phyloP scores from a whole-genome alignment of 1,140 invertebrate species.

The Campoletis sonorensis region DNA sequence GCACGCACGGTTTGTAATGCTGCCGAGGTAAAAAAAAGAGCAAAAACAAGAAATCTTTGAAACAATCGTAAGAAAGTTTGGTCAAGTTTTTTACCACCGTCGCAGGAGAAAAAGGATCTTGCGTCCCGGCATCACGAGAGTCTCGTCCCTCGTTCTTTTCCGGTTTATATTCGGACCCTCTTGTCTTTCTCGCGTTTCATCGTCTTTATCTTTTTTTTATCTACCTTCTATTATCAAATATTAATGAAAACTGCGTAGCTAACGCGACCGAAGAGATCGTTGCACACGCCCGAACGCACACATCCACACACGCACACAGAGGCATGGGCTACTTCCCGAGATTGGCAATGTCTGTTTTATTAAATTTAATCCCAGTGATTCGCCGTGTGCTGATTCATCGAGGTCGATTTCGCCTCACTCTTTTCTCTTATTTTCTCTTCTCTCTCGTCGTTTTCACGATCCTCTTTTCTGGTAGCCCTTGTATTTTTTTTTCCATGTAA shows the following conservation, averaged over 20 bases:
- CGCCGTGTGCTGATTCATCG: slow-evolving; percentile 57
- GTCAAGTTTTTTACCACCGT: not conserved
- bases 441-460: not conserved
- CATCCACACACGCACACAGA: not conserved
- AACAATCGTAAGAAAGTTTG: not conserved
- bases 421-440: slow-evolving; percentile 46
- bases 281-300: not conserved
- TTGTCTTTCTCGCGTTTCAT: slow-evolving; percentile 34
- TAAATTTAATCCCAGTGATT: slow-evolving; percentile 65
- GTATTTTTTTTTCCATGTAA: not conserved
- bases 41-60: not conserved
- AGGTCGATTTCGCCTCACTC: slow-evolving; percentile 38
- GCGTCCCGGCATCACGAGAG: not conserved
- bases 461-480: not conserved
- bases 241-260: slow-evolving; percentile 54
- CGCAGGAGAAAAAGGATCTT: not conserved
- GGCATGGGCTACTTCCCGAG: slow-evolving; percentile 59
- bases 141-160: not conserved
- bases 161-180: not conserved
- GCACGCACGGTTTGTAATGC: not conserved
- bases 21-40: not conserved
- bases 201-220: slow-evolving; percentile 39
- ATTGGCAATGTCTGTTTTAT: slow-evolving; percentile 68
- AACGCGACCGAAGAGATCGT: slow-evolving; percentile 8
- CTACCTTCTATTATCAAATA: slow-evolving; percentile 61